Evolutionary conservation across 2,888 invertebrate species (phyloP).

Genomic region (Polietes domitor): DNA sequence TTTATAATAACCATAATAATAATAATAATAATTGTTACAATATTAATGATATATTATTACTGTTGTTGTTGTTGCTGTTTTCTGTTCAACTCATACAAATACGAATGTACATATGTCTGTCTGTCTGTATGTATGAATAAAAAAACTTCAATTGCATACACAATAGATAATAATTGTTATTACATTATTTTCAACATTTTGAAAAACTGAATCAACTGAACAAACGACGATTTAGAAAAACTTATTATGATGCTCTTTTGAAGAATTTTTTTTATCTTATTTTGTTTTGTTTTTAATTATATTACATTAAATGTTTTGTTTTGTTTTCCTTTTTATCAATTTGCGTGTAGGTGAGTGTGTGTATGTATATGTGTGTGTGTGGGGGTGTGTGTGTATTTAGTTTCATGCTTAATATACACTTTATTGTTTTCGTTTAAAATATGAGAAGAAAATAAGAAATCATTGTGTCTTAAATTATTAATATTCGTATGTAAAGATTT

Average conservation of each 20-base stretch:
- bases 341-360: not conserved
- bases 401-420: slow-evolving; percentile 44
- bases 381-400: slow-evolving; percentile 15
- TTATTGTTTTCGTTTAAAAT: slow-evolving; percentile 46
- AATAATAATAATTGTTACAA: slow-evolving; percentile 28
- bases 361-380: not conserved
- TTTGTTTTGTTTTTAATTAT: slow-evolving; percentile 29
- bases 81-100: not conserved
- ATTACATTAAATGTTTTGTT: slow-evolving; percentile 49
- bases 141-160: not conserved
- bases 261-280: slow-evolving; percentile 29
- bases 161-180: not conserved
- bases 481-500: slow-evolving; percentile 58
- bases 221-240: not conserved
- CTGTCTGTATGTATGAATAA: not conserved
- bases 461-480: slow-evolving; percentile 58
- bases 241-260: slow-evolving; percentile 21
- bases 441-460: slow-evolving; percentile 32
- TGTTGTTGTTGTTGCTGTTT: not conserved
- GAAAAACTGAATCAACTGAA: not conserved
- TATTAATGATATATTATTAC: slow-evolving; percentile 25
- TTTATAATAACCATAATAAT: not conserved
- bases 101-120: too few species aligned
- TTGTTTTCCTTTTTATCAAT: too few species aligned
- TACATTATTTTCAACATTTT: slow-evolving; percentile 1